Percentiles rank a stretch among this genome's conserved stretches.
These are phyloP conservation scores for Epinephelus fuscoguttatus DNA, from an alignment of 2,113 vertebrate genomes.

Conservation along the genomic window DNA sequence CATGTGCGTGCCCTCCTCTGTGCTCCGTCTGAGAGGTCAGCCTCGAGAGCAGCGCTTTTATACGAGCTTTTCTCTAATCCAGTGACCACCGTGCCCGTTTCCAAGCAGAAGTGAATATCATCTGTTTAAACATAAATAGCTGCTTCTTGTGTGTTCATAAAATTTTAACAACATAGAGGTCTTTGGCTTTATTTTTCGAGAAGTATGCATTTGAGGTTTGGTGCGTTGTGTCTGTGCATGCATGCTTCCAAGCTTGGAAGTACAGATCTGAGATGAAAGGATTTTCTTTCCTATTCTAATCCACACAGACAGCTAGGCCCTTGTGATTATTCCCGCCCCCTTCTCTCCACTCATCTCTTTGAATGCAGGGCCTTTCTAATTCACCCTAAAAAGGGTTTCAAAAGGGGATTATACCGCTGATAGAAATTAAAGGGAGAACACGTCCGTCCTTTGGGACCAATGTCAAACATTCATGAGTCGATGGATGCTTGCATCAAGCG, in stretches of 20 bases:
- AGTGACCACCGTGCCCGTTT: conserved; percentile 30
- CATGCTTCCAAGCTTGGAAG: conserved; percentile 72
- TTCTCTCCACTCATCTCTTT: conserved; percentile 78
- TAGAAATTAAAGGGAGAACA: conserved; percentile 82
- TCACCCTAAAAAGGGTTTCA: conserved; percentile 84
- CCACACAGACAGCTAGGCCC: conserved; percentile 82
- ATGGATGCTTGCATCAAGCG: conserved; percentile 48
- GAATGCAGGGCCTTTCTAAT: conserved; percentile 85
- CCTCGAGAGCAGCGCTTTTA: conserved; percentile 55
- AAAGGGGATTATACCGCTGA: conserved; percentile 83
- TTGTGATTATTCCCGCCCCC: conserved; percentile 82
- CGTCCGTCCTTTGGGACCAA: conserved; percentile 78
- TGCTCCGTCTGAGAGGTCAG: conserved; percentile 56
- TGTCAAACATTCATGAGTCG: conserved; percentile 81
- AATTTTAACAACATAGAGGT: conserved; percentile 11
- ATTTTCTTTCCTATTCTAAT: conserved; percentile 84
- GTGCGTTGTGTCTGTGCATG: conserved; percentile 24
- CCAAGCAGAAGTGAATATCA: conserved; percentile 53
- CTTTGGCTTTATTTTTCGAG: conserved; percentile 36
- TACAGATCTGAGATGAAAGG: conserved; percentile 85
- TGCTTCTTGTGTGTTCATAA: conserved; percentile 30
- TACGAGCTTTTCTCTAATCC: conserved; percentile 54
- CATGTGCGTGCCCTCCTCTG: conserved; percentile 16
- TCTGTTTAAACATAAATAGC: conserved; percentile 53
- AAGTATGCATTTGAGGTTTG: conserved; percentile 43